phyloP scores from a whole-genome alignment of 2,888 invertebrate species.

The Chouioia cunea region DNA sequence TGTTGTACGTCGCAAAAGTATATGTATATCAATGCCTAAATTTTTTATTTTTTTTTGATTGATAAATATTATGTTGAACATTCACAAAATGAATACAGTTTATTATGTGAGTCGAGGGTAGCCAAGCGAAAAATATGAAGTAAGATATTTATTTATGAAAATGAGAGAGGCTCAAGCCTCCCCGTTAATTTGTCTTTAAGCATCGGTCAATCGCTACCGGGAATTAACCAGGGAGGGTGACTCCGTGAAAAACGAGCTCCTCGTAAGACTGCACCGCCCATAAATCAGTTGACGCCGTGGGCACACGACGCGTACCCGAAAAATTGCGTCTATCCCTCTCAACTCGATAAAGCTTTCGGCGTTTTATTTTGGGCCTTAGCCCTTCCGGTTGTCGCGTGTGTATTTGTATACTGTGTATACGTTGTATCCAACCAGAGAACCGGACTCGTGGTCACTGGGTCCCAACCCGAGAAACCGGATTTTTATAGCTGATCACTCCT shows the following conservation, averaged over 20 bases:
- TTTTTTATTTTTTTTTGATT: too few relatives aligned
- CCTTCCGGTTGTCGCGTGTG: conserved; percentile 24
- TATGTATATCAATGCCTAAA: too few relatives aligned
- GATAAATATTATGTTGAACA: too few relatives aligned
- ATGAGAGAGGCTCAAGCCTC: not conserved
- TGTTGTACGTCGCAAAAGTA: too few relatives aligned
- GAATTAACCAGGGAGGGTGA: conserved; percentile 32
- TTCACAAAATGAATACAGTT: too few relatives aligned
- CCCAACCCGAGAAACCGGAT: conserved; percentile 30
- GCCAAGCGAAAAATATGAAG: too few relatives aligned
- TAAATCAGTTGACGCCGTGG: conserved; percentile 10
- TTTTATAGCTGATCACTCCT: conserved; percentile 63
- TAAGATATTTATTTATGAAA: too few relatives aligned
- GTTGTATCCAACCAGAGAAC: conserved; percentile 59
- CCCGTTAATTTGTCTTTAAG: conserved; percentile 32
- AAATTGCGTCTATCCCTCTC: not conserved
- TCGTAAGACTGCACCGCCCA: too few relatives aligned
- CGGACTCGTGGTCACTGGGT: conserved; percentile 47
- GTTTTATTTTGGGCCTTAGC: conserved; percentile 65
- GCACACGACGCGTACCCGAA: not conserved
- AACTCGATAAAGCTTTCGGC: conserved; percentile 19
- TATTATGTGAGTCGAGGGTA: too few relatives aligned
- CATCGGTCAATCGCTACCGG: conserved; percentile 26
- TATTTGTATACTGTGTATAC: conserved; percentile 25
- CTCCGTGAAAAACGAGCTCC: conserved; percentile 41